Evolutionary conservation across 2,113 vertebrate genomes (phyloP), one percentile per base, ranked within the genome.

Genomic region (Sceloporus undulatus): DNA sequence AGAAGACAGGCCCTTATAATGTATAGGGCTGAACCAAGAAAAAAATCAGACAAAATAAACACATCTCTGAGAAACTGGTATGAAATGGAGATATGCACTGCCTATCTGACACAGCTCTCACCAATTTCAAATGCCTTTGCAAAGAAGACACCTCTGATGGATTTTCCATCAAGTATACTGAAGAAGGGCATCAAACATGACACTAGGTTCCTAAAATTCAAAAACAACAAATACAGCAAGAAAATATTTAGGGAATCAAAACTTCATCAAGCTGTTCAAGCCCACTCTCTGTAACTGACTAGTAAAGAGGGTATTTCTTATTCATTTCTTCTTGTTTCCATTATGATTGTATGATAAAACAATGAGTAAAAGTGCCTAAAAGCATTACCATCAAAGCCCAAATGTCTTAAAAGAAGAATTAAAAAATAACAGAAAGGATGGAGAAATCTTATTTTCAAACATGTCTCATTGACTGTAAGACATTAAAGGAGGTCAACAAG

Each of bases 261-360:
- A 85, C 34, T 13, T 62, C 54, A 42, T 62, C 3, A 62, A 65
- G 62, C 8, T 42, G 21, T 85, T 86, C 54, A 56, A 86, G 42
- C 82, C 79, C 29, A 21, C 16, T 75, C 84, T 0, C 0, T 1
- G 85, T 2, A 85, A 91, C 81, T 89, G 2, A 9, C 23, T 25
- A 59, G 27, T 90, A 89, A 88, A 73, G 66, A 40, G 82, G 54
- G 9, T 73, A 23, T 18, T 65, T 38, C 87, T 70, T 62, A 76
- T 27, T 89, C 77, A 7, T 66, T 83, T 19, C 75, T n/a, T 86
- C 13, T 34, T 1, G 5, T 80, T 68, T 85, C 38, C 90, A n/a
- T 2, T 80, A 14, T 74, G 56, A 66, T 23, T 23, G 59, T 6
- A 38, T 16, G 62, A 5, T 59, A 73, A 54, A 84, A 3, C 29